Base-by-base conservation (phyloP, 1,140 invertebrate genomes). In the Neuroterus valhalla region DNA sequence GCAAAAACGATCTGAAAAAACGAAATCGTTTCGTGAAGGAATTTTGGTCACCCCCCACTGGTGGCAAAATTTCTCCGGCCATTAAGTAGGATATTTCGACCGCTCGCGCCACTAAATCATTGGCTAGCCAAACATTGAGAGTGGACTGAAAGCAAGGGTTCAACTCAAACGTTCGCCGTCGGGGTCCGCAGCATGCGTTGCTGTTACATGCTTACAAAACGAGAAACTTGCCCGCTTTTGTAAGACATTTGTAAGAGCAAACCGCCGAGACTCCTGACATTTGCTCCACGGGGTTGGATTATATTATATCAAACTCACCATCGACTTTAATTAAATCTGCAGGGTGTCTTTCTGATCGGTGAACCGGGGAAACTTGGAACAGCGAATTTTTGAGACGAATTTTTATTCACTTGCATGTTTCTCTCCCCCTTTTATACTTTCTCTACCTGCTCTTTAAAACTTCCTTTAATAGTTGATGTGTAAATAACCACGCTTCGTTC, bases 161-260 rank as follows among this genome's bases (percentile, higher is more conserved):
- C 23, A 62, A 62, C 55, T 62, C 55, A 62, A 62, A 62, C 55
- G 55, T 62, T 62, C 55, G 26, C 55, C 15, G 55, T 62, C 14
- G 55, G 55, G 55, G 55, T 62, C 31, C 55, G 23, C 55, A 62
- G 55, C 55, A 14, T 23, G 55, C 23, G n/a, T 62, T 23, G 11
- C 31, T 23, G 11, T 5, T 62, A 62, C 55, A 62, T 62, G 26
- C 1, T 38, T 62, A 62, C 55, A 62, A 62, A 62, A 62, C 55
- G 55, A 62, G 23, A 62, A 62, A 62, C 23, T 23, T 62, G 52
- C 26, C 52, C 52, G 52, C 21, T 62, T 62, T 62, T 62, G 23
- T 62, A 62, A 62, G 55, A 62, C 55, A 62, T 62, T 62, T 62
- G 55, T 62, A 62, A n/a, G 55, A 62, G 55, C 14, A 62, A 62